phyloP scores from a whole-genome alignment of 2,797 vertebrate species.

The Urophycis tenuis region DNA sequence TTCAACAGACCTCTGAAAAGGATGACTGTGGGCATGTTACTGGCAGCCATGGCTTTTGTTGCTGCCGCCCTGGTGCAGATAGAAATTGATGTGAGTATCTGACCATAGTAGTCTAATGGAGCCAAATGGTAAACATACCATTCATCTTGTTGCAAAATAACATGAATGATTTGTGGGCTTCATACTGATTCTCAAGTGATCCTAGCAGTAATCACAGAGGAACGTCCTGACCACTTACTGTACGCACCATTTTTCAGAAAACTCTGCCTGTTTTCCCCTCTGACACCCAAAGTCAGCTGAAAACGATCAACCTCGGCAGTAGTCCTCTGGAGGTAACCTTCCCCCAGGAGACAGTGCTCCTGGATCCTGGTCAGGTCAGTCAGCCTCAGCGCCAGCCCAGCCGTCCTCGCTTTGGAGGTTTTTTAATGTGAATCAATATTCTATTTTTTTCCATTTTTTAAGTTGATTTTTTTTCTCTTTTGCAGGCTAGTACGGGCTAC shows the following conservation, averaged over 20 bases:
- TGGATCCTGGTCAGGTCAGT: slow-evolving; percentile 54
- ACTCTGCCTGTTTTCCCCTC: slow-evolving; percentile 80
- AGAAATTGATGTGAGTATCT: slow-evolving; percentile 86
- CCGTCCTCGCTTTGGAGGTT: not conserved
- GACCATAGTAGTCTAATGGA: not conserved
- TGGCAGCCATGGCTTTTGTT: slow-evolving; percentile 85
- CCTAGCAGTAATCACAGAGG: not conserved
- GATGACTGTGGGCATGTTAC: slow-evolving; percentile 92
- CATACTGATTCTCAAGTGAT: not conserved
- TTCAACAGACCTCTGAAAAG: slow-evolving; percentile 80
- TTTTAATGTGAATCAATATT: not conserved
- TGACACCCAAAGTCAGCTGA: slow-evolving; percentile 73
- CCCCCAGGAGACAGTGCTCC: not conserved
- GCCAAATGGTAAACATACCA: not conserved
- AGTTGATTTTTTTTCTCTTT: slow-evolving; percentile 5
- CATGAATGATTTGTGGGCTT: not conserved
- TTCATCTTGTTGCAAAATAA: not conserved
- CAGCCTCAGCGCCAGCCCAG: not conserved
- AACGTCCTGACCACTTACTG: not conserved
- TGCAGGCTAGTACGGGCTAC: slow-evolving; percentile 60
- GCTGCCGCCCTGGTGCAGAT: slow-evolving; percentile 82
- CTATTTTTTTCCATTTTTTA: not conserved
- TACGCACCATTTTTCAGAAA: slow-evolving; percentile 66
- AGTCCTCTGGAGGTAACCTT: slow-evolving; percentile 43
- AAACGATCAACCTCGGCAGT: slow-evolving; percentile 75